Base-by-base conservation (phyloP, 2,797 vertebrate genomes). In the Coregonus ussuriensis region DNA sequence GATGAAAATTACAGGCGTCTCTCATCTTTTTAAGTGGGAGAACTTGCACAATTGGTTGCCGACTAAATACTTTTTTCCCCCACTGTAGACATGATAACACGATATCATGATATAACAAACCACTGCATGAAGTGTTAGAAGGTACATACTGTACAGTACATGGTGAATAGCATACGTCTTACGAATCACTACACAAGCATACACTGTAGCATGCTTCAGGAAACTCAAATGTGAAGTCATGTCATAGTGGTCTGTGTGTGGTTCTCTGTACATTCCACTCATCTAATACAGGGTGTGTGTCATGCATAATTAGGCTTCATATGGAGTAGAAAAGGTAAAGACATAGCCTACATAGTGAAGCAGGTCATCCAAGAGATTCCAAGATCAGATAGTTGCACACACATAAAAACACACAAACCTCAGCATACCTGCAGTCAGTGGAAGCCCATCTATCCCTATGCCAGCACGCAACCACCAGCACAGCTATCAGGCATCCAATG, bases 271-370 rank as follows among this genome's bases (percentile, higher is more conserved):
- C 75, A 81, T 81, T 84, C 78, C 66, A 6, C 33, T 21, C 21
- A 11, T 35, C 53, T 72, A 69, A 65, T 21, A 66, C 15, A 71
- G 66, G 63, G 74, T 76, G 1, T 71, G 65, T 78, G 66, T 71
- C 87, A 82, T 87, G 87, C 83, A 87, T 79, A 81, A 79, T 79
- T 63, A 73, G 31, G 56, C 68, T 79, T n/a, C 3, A 82, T 72
- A 82, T 66, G 75, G 67, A 79, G 66, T 74, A 65, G 31, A 35
- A 21, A 29, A 71, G 63, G 65, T 65, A 63, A 74, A 47, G 41
- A 21, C 25, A 67, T 74, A 35, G 18, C 54, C 72, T 74, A 54
- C 62, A 54, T 66, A 66, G 67, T 69, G 70, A 69, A 18, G 18
- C 41, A 35, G 56, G 47, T 74, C 62, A 59, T 76, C 6, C 21